Evolutionary conservation across 2,888 invertebrate species (phyloP).

Genomic region (Drosophila paramelanica): DNA sequence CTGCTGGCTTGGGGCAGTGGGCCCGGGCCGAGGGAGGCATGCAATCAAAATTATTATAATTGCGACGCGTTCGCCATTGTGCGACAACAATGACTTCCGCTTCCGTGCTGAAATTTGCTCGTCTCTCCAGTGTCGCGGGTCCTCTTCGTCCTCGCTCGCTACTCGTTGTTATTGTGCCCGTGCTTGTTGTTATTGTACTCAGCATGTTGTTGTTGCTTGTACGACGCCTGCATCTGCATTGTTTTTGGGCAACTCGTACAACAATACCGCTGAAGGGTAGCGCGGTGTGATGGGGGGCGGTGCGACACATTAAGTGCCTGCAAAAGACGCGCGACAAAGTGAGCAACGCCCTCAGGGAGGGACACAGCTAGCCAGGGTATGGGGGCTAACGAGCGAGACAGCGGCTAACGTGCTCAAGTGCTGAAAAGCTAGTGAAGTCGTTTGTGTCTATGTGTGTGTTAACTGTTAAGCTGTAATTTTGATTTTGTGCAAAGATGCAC

Average conservation of each 20-base stretch:
- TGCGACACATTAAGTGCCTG: slow-evolving; percentile 75
- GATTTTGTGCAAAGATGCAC: slow-evolving; percentile 7
- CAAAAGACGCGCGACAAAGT: slow-evolving; percentile 73
- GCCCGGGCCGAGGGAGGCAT: slow-evolving; percentile 31
- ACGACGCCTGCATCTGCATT: slow-evolving; percentile 63
- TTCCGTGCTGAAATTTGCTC: slow-evolving; percentile 79
- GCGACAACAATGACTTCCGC: slow-evolving; percentile 82
- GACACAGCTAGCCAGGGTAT: background rate
- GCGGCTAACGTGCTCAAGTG: slow-evolving; percentile 72
- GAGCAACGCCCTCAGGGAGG: slow-evolving; percentile 45
- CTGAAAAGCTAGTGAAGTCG: slow-evolving; percentile 30
- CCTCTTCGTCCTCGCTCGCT: slow-evolving; percentile 27
- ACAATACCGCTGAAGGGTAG: slow-evolving; percentile 37
- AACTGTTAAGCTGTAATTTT: slow-evolving; percentile 22
- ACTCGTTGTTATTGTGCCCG: slow-evolving; percentile 21
- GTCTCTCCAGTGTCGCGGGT: slow-evolving; percentile 48
- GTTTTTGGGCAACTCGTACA: slow-evolving; percentile 61
- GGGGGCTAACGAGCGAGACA: slow-evolving; percentile 13
- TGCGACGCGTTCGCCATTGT: slow-evolving; percentile 82
- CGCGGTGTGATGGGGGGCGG: slow-evolving; percentile 4
- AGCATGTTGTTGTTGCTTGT: slow-evolving; percentile 36
- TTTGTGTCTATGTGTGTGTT: slow-evolving; percentile 8
- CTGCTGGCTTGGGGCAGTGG: slow-evolving; percentile 10
- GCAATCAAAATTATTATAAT: slow-evolving; percentile 83
- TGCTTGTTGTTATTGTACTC: slow-evolving; percentile 10